Percentiles rank a stretch among this genome's conserved stretches.
Conservation (phyloP, 2,888 invertebrate genomes). For the Micoletzkya japonica region DNA sequence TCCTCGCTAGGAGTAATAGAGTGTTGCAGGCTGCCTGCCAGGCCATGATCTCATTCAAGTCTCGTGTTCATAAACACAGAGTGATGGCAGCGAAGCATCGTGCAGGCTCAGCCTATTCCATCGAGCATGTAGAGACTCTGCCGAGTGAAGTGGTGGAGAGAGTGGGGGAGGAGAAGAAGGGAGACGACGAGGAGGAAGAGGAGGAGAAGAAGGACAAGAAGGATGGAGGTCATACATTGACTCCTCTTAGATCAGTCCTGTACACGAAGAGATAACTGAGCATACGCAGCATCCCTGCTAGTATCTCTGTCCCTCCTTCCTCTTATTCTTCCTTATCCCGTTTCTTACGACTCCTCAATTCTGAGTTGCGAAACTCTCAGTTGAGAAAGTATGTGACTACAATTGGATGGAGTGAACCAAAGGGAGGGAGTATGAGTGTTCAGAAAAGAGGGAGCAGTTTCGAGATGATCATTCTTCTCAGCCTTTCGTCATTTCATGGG, state of each 20-base stretch:
- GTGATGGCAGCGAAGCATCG: constrained; percentile 38
- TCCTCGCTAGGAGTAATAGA: too few relatives aligned
- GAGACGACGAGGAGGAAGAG: constrained; percentile 15
- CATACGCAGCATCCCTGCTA: too few relatives aligned
- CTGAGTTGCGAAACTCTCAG: too few relatives aligned
- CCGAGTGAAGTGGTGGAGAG: constrained; percentile 33
- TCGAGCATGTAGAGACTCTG: constrained; percentile 33
- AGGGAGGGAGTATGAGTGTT: constrained; percentile 16
- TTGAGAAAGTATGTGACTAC: too few relatives aligned
- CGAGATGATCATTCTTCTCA: constrained; percentile 20
- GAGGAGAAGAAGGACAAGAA: constrained; percentile 12
- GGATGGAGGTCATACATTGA: constrained; percentile 26
- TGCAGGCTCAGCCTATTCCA: constrained; percentile 21
- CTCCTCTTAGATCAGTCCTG: too few relatives aligned
- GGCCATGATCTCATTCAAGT: constrained; percentile 41
- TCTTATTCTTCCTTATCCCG: too few relatives aligned
- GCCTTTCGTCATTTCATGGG: constrained; percentile 42
- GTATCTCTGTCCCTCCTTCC: neutral
- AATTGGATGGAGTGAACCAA: neutral
- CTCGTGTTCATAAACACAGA: constrained; percentile 45
- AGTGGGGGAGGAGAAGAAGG: constrained; percentile 30
- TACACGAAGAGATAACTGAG: too few relatives aligned
- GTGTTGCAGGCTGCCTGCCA: constrained; percentile 39
- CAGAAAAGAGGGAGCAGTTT: constrained; percentile 16
- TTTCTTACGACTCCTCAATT: too few relatives aligned